Evolutionary conservation across 2,113 vertebrate genomes (phyloP).

Genomic region (Euleptes europaea): DNA sequence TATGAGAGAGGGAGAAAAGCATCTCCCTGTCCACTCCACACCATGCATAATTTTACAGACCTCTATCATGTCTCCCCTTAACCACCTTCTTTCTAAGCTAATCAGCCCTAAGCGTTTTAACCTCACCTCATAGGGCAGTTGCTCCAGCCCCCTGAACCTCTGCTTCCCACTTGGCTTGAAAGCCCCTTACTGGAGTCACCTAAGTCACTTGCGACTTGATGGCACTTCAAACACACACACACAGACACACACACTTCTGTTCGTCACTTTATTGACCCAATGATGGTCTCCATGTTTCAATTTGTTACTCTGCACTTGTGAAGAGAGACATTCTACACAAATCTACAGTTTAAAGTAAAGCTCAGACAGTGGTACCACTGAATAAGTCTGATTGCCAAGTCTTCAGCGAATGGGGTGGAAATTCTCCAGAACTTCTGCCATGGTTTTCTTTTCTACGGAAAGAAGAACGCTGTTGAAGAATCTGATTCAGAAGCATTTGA

Average conservation of each 20-base stretch:
- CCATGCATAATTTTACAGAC: too few species aligned
- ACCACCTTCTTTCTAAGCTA: too few species aligned
- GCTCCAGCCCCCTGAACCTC: too few species aligned
- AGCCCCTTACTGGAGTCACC: neutral
- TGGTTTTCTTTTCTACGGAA: constrained; percentile 80
- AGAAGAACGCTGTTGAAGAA: neutral
- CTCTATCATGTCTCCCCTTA: too few species aligned
- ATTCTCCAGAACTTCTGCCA: constrained; percentile 82
- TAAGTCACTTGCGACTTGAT: neutral
- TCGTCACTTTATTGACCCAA: constrained; percentile 34
- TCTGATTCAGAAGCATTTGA: neutral
- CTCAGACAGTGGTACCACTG: neutral
- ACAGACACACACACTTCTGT: neutral
- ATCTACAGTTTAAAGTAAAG: accelerated
- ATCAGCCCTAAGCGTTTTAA: too few species aligned
- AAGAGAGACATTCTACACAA: accelerated
- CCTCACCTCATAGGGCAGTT: too few species aligned
- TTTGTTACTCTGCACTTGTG: neutral
- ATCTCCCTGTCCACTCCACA: too few species aligned
- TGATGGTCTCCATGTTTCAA: neutral
- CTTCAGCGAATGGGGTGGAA: constrained; percentile 87
- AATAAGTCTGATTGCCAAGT: accelerated
- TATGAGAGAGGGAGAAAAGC: too few species aligned
- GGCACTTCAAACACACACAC: neutral
- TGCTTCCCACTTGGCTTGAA: too few species aligned